Evolutionary conservation across 2,113 vertebrate species (phyloP).

Genomic region (Xyliphius kryptos): DNA sequence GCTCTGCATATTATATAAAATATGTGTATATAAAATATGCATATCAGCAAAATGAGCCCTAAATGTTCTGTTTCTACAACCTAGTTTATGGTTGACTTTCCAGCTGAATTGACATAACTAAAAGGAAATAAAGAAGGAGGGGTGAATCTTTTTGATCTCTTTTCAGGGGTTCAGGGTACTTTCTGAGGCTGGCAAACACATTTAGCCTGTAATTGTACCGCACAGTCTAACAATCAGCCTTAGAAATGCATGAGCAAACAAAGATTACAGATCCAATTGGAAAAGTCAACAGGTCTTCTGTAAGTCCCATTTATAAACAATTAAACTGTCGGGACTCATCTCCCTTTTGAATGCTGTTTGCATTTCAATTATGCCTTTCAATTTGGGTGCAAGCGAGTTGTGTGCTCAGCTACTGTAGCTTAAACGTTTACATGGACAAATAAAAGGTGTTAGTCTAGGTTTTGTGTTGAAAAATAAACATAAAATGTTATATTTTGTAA

Average conservation of each 20-base stretch:
- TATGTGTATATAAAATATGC: constrained; percentile 56
- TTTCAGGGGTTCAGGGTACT: constrained; percentile 46
- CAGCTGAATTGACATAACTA: constrained; percentile 65
- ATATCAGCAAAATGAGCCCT: constrained; percentile 43
- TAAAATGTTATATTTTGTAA: no score
- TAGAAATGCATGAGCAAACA: constrained; percentile 68
- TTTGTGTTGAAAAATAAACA: no score
- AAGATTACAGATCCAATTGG: constrained; percentile 68
- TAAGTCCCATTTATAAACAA: constrained; percentile 60
- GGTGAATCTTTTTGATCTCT: constrained; percentile 65
- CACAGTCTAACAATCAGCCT: constrained; percentile 64
- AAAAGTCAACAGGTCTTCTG: constrained; percentile 66
- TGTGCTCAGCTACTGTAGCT: no score
- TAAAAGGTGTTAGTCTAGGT: no score
- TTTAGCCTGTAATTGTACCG: constrained; percentile 68
- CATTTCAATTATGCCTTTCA: constrained; percentile 55
- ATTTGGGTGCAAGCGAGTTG: constrained; percentile 40
- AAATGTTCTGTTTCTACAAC: constrained; percentile 46
- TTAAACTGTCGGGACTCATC: constrained; percentile 53
- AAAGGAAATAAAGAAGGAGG: constrained; percentile 62
- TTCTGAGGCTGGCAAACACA: constrained; percentile 66
- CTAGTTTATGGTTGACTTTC: constrained; percentile 65
- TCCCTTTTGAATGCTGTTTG: constrained; percentile 62
- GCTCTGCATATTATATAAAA: constrained; percentile 61
- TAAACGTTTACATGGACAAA: no score